A percentile compares a stretch with the other conserved stretches of the same genome.
These are phyloP conservation scores for Neolamprologus falcicula DNA, from an alignment of 2,113 vertebrate species.

Conservation along the genomic window DNA sequence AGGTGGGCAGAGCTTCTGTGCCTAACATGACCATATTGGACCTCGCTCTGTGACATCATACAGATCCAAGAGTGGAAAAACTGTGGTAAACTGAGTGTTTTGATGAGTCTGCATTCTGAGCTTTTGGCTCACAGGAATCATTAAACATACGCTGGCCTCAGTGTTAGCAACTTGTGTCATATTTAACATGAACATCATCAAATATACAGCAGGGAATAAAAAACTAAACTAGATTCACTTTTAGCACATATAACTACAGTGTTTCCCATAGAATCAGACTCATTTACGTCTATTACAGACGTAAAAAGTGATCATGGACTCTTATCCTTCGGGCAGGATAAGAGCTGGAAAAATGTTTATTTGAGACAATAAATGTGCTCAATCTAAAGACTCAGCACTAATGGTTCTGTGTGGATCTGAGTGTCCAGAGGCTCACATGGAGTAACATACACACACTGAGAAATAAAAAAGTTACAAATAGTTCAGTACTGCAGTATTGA, in stretches of 20 bases:
- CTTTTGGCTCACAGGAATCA: not conserved
- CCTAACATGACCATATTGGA: not conserved
- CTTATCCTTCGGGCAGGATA: not conserved
- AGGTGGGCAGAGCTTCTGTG: not conserved
- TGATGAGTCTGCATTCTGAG: not conserved
- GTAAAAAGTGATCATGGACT: not conserved
- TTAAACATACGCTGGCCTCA: not conserved
- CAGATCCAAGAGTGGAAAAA: not conserved
- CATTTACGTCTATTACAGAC: not conserved
- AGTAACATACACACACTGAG: not conserved
- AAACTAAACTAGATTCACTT: not conserved
- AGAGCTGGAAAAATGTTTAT: not conserved
- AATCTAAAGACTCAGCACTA: not conserved
- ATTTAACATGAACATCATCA: not conserved
- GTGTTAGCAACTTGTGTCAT: not conserved
- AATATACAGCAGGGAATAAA: not conserved
- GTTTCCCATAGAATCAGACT: not conserved
- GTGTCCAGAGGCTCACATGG: not conserved
- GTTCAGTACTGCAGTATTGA: not conserved
- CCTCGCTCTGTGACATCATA: not conserved
- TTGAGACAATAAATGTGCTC: not conserved
- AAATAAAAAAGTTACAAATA: not conserved
- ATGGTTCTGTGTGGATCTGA: not conserved
- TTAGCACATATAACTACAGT: not conserved
- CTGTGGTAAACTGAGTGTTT: not conserved